These are phyloP conservation scores for Eutolmus rufibarbis DNA, from an alignment of 2,888 invertebrate species.

Conservation along the genomic window DNA sequence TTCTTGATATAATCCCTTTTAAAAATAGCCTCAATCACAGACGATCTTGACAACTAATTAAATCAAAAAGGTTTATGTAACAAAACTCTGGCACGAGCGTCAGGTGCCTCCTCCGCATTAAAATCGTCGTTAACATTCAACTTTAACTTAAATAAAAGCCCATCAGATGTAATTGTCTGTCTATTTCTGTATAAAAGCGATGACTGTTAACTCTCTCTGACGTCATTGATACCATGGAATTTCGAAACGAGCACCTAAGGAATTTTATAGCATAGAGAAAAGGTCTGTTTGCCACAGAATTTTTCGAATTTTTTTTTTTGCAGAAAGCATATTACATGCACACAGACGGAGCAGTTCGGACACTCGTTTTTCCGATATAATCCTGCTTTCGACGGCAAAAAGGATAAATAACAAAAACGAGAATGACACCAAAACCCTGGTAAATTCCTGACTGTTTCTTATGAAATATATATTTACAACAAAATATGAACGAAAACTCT, in stretches of 20 bases:
- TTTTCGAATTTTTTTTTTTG: neutral
- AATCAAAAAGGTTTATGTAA: neutral
- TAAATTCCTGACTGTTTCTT: neutral
- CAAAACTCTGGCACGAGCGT: neutral
- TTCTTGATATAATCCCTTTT: neutral
- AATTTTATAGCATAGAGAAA: neutral
- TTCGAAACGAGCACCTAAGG: neutral
- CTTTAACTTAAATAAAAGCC: neutral
- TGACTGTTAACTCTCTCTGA: neutral
- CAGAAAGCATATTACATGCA: neutral
- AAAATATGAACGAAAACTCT: neutral
- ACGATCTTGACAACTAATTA: neutral
- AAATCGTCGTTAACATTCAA: neutral
- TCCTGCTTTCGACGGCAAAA: neutral
- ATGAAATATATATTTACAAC: neutral
- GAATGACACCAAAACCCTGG: neutral
- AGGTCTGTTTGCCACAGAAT: neutral
- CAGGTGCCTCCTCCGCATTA: neutral
- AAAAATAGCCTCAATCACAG: neutral
- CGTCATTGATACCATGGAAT: neutral
- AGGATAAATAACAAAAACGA: neutral
- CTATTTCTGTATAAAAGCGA: neutral
- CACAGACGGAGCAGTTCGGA: neutral
- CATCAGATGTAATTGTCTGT: neutral
- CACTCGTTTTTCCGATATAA: neutral